Base-by-base conservation (phyloP, 2,888 invertebrate species). In the Nomada lathburiana region DNA sequence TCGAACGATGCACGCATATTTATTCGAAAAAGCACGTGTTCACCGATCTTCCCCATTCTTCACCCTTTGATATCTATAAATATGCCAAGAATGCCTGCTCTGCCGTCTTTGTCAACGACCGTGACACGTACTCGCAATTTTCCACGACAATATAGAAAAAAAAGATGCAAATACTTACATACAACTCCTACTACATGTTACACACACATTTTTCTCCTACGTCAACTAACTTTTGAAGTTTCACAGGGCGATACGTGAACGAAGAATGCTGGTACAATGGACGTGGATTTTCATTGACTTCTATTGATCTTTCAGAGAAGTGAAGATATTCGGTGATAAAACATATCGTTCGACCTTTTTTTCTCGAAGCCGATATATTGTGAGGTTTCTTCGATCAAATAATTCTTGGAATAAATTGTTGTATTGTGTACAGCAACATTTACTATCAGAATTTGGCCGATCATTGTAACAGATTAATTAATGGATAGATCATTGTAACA, bases 31-130 rank as follows among this genome's bases (percentile, higher is more conserved):
- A 71, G 55, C 82, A 76, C 81, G 71, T 75, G 82, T 67, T 64
- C 52, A 50, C 50, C 26, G 69, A 55, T 57, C 62, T 50, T 13
- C 67, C 73, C 71, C 60, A 74, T 26, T 20, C 74, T n/a, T 53
- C 71, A 52, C 42, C 70, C 44, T 53, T 69, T 75, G 74, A 75
- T 71, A 55, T 20, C 64, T 82, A 81, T 82, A 82, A 82, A 82
- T 81, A 67, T 60, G 57, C 63, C 70, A 55, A 52, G 42, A 67
- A 47, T 44, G 26, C 11, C 23, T 13, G 3, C 42, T 36, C 36
- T 50, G 44, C 50, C 23, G n/a, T 23, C 62, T 78, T 68, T 68
- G 67, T 77, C 42, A 55, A 23, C 3, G 26, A 18, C 47, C 13
- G 16, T n/a, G 18, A 47, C 16, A 59, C 16, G 7, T 1, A 7